Conservation (phyloP, 2,113 vertebrate species). For the Haplochromis burtoni region DNA sequence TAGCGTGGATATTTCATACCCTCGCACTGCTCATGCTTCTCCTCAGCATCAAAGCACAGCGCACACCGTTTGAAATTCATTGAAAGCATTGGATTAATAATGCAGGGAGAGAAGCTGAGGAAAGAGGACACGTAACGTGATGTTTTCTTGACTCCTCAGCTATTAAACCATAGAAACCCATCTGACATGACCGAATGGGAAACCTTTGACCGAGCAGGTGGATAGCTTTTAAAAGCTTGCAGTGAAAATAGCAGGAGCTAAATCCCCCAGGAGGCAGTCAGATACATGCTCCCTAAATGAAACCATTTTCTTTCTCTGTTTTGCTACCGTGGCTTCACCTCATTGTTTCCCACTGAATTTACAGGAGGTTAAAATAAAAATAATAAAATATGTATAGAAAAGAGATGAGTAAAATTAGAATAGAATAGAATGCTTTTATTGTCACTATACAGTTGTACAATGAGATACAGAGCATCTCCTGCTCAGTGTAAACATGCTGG, state of each 20-base stretch:
- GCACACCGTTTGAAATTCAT: constrained; percentile 61
- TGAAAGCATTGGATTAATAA: constrained; percentile 68
- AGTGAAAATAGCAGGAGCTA: background rate
- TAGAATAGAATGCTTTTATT: background rate
- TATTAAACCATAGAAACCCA: constrained; percentile 33
- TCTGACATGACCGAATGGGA: constrained; percentile 37
- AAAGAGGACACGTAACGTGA: constrained; percentile 34
- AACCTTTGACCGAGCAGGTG: constrained; percentile 8
- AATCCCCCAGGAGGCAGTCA: constrained; percentile 14
- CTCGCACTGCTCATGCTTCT: background rate
- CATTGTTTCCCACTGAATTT: background rate
- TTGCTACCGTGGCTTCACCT: background rate
- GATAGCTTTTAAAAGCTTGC: constrained; percentile 16
- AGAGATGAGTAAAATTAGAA: background rate
- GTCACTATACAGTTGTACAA: background rate
- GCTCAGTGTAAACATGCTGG: background rate
- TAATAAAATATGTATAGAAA: background rate
- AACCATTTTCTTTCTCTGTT: constrained; percentile 22
- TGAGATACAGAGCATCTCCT: background rate
- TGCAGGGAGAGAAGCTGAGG: constrained; percentile 46
- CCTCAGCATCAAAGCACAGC: constrained; percentile 59
- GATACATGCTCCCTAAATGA: constrained; percentile 23
- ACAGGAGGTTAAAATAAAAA: background rate
- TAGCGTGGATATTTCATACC: background rate
- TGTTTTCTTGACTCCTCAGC: constrained; percentile 18